phyloP scores from a whole-genome alignment of 92 coral and sea anemone species.

The Epizoanthus ramosus region DNA sequence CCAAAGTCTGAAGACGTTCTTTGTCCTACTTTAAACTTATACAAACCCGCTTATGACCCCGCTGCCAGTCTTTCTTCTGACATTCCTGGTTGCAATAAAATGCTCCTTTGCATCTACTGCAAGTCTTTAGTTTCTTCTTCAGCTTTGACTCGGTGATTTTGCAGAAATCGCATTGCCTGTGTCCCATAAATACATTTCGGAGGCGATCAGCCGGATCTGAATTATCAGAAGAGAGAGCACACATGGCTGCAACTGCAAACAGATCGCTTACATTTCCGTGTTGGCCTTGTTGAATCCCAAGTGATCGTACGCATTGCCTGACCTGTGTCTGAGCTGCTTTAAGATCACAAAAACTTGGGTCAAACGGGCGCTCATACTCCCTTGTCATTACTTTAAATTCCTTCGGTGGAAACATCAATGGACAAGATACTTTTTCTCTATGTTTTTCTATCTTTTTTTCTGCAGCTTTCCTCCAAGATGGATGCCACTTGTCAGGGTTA shows the following conservation, averaged over 20 bases:
- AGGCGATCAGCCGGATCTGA: neutral
- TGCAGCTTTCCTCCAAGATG: slow-evolving; percentile 4
- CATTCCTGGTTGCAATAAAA: slow-evolving; percentile 8
- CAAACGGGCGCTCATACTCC: neutral
- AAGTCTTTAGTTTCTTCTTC: neutral
- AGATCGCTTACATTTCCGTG: neutral
- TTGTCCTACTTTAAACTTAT: slow-evolving; percentile 2
- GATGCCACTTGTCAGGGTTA: neutral
- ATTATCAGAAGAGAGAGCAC: neutral
- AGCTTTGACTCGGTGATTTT: neutral
- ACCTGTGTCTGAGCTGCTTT: neutral
- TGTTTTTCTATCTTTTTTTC: neutral
- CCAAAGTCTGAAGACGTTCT: too few relatives aligned
- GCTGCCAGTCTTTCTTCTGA: slow-evolving; percentile 11
- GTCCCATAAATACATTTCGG: neutral
- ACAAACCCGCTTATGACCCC: slow-evolving; percentile 6
- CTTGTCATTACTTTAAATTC: neutral
- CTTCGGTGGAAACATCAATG: neutral
- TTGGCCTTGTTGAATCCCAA: neutral
- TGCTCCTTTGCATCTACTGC: slow-evolving; percentile 7
- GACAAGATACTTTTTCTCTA: neutral
- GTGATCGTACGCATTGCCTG: neutral
- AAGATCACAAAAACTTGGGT: slow-evolving; percentile 10
- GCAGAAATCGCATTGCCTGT: neutral
- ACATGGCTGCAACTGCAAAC: neutral